A percentile compares a stretch with the other conserved stretches of the same genome.
phyloP scores from a whole-genome alignment of 2,888 invertebrate species.

The Notodonta dromedarius region DNA sequence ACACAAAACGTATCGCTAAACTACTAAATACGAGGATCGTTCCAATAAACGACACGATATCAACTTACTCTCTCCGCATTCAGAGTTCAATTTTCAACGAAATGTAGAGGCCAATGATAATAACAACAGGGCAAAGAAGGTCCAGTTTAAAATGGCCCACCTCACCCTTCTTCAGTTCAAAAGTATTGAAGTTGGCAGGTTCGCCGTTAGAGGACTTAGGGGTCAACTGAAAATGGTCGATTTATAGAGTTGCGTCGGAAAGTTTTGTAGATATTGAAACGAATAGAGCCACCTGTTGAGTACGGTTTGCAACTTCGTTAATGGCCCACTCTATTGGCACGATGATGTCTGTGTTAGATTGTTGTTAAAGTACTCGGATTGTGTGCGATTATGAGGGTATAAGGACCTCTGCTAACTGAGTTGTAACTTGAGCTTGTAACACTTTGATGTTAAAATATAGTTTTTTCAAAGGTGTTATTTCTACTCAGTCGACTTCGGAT shows the following conservation, averaged over 20 bases:
- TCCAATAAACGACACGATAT: conserved; percentile 43
- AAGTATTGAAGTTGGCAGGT: conserved; percentile 35
- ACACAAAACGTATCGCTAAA: conserved; percentile 70
- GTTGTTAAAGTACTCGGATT: conserved; percentile 32
- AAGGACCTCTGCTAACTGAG: background rate
- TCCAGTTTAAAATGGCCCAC: conserved; percentile 57
- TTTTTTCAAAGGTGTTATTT: background rate
- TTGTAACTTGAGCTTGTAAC: background rate
- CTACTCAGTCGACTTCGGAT: too few relatives aligned
- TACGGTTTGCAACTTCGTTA: conserved; percentile 73
- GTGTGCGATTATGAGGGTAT: background rate
- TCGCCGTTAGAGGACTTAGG: conserved; percentile 28
- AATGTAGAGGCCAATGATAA: conserved; percentile 65
- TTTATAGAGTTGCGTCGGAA: conserved; percentile 78
- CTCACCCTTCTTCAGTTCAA: conserved; percentile 32
- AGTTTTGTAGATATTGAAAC: conserved; percentile 83
- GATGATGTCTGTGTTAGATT: conserved; percentile 56
- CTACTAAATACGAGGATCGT: conserved; percentile 59
- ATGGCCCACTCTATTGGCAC: conserved; percentile 65
- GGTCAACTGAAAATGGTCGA: conserved; percentile 63
- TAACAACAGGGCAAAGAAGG: conserved; percentile 75
- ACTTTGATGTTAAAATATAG: background rate
- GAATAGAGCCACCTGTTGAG: conserved; percentile 81
- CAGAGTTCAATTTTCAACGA: conserved; percentile 65
- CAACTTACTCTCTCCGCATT: conserved; percentile 36